Evolutionary conservation across 64 coral and sea anemone species (phyloP), one percentile per base, ranked within the genome.

Genomic region (Stylophora pistillata): DNA sequence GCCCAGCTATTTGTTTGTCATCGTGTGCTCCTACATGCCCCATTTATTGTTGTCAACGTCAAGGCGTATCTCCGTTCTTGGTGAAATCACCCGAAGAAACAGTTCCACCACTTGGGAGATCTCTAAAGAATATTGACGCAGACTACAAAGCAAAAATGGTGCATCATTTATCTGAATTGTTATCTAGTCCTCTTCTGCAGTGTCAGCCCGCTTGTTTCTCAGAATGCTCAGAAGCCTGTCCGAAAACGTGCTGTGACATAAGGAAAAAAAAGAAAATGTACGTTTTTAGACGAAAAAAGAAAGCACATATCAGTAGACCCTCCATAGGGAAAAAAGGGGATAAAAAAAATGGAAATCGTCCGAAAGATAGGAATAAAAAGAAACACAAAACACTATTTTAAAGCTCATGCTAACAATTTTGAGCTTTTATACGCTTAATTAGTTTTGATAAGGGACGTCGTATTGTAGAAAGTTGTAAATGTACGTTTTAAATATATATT

Each of bases 111-210:
- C 5, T 82, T 5, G 78, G 78, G 64, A 82, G 78, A 15, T 82
- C 78, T 23, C 10, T 82, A 21, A 41, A 15, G 5, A 20, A 15
- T 47, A 30, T 13, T 31, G 16, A 82, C 15, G 17, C 61, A 23
- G 61, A 84, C 25, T 84, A 84, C n/a, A 84, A 84, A 41, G 64
- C 59, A 10, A 84, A 84, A 68, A 25, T 84, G 34, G 33, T 84
- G 27, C 62, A 53, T 4, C 62, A 54, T 84, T 33, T 84, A 69
- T 84, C 80, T 37, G 33, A 69, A 63, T 84, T 84, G 30, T 14
- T 70, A 4, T 68, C 80, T 13, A 84, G 80, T 15, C 80, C 80
- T 69, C 27, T 84, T 16, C 41, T 52, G 29, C 17, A 53, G 4
- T 84, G 80, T 25, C 13, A 68, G 4, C 63, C 62, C n/a, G 53